phyloP scores from a whole-genome alignment of 2,113 vertebrate genomes.

The Taxidea taxus region DNA sequence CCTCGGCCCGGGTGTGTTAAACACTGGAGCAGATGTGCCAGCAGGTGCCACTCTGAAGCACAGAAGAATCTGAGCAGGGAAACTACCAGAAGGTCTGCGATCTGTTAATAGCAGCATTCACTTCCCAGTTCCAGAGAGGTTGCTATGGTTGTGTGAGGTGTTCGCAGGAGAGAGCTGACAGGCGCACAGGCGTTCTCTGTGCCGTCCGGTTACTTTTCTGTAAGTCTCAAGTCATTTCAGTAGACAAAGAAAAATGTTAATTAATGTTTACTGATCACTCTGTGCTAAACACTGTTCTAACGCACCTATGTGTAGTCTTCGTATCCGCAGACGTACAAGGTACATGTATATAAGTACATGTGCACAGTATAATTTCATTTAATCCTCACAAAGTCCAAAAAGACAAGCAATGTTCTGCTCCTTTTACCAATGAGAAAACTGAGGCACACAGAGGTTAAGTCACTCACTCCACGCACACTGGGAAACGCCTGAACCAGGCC shows the following conservation, averaged over 20 bases:
- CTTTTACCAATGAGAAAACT: background rate
- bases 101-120: background rate
- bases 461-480: background rate
- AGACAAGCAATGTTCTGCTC: background rate
- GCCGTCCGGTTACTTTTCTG: background rate
- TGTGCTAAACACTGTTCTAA: background rate
- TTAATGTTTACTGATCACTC: background rate
- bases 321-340: fast-evolving
- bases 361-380: background rate
- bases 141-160: fast-evolving
- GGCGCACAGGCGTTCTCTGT: fast-evolving
- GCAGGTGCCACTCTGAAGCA: fast-evolving
- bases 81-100: background rate
- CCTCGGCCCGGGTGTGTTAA: fast-evolving
- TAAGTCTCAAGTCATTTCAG: background rate
- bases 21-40: background rate
- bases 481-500: no score
- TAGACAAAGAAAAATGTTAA: background rate
- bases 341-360: no score
- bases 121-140: background rate
- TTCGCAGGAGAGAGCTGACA: background rate
- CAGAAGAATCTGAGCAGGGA: no score
- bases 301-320: background rate
- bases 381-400: background rate
- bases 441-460: background rate